phyloP scores from a whole-genome alignment of 2,888 invertebrate species.

The Dastarcus helophoroides region DNA sequence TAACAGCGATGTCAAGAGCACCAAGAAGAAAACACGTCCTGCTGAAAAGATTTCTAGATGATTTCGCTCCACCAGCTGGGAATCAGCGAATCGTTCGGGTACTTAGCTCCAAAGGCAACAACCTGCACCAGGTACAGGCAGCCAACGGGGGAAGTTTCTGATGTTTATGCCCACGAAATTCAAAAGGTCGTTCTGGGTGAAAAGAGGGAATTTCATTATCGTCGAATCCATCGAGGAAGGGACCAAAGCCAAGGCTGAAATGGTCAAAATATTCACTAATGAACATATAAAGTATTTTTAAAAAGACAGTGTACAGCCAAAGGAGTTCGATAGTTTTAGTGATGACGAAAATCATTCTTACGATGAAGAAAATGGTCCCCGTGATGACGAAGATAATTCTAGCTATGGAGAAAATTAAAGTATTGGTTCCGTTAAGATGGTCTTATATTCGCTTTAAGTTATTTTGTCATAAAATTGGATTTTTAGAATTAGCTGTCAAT shows the following conservation, averaged over 20 bases:
- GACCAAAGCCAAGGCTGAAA: slow-evolving; percentile 89
- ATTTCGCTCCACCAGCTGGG: slow-evolving; percentile 59
- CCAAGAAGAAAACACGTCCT: slow-evolving; percentile 73
- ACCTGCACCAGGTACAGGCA: slow-evolving; percentile 76
- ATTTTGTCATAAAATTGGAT: no score
- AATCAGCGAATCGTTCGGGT: slow-evolving; percentile 70
- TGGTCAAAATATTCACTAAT: slow-evolving; percentile 59
- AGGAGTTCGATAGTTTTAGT: slow-evolving; percentile 38
- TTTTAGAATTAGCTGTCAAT: no score
- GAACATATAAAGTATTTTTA: slow-evolving; percentile 58
- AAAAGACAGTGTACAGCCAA: slow-evolving; percentile 46
- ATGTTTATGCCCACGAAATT: slow-evolving; percentile 94
- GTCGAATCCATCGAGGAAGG: slow-evolving; percentile 88
- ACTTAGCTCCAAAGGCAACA: slow-evolving; percentile 73
- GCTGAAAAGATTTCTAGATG: slow-evolving; percentile 63
- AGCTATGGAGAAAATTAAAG: no score
- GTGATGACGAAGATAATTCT: no score
- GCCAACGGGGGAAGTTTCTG: slow-evolving; percentile 55
- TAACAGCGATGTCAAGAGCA: slow-evolving; percentile 57
- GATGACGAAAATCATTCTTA: no score
- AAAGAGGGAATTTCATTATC: slow-evolving; percentile 78
- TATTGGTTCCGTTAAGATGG: no score
- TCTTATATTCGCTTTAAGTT: no score
- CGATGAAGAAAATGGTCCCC: no score
- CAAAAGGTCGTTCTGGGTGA: slow-evolving; percentile 86